Base-by-base conservation (phyloP, 1,140 invertebrate genomes). In the Drosophila rufa region DNA sequence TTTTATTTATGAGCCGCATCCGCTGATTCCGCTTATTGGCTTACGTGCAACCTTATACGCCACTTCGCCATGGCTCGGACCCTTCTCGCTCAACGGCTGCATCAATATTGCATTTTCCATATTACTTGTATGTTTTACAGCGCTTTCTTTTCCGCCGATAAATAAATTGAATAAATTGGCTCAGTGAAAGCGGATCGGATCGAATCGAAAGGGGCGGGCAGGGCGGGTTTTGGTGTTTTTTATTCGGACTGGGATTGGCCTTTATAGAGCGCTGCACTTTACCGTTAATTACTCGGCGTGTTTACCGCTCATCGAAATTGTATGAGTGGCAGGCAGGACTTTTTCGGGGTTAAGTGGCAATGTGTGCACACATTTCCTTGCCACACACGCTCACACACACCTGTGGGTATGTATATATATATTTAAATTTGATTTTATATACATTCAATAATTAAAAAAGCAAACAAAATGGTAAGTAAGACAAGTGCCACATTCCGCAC, bases 221-320 rank as follows among this genome's bases (percentile, higher is more conserved):
- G 33, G 27, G 27, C 27, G 27, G 27, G 19, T 22, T 27, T 9
- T 36, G 33, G 9, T 7, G 36, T 40, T 40, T 56, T 55, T 56
- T 40, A 56, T 56, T 56, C 14, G 53, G 14, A 14, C 19, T 46
- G 53, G 58, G 57, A 17, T 57, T 53, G 43, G 50, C 22, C 22
- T 69, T 68, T 75, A 82, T 82, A 85, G 79, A 86, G 82, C 47
- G 27, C 65, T 76, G 85, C 82, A 85, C 86, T 90, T 90, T 85
- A 69, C 57, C 81, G 79, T 91, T 90, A 90, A 90, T 90, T 90
- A 90, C 85, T 90, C 81, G 75, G 81, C 85, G 85, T 90, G 85
- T 84, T 90, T 90, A 90, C 81, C 85, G 85, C 85, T 85, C 85
- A 91, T 90, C 85, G 85, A 85, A 91, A 85, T 91, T 90, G 85